Base-by-base conservation (phyloP, 2,888 invertebrate genomes). In the Gari tellinella region DNA sequence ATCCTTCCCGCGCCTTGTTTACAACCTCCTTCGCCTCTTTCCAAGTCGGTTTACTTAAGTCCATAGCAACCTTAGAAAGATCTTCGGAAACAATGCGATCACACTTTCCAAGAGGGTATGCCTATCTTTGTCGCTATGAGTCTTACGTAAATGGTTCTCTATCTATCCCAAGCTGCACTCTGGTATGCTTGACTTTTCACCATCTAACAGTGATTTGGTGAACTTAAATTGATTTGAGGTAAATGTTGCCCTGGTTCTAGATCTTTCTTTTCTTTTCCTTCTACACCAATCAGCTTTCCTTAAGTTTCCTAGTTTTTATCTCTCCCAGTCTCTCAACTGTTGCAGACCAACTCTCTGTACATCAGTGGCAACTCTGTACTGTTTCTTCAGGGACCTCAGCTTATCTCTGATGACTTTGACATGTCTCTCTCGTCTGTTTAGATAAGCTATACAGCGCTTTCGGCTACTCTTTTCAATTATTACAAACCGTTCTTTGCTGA, bases 11-110 rank as follows among this genome's bases (percentile, higher is more conserved):
- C 14, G 43, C 40, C 14, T 79, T 81, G 55, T 53, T 63, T 26
- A 79, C 72, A 12, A 81, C 66, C 1, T 49, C 43, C n/a, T 74
- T 70, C 23, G 68, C 52, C 58, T 72, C 76, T 17, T 52, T 55
- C 55, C 61, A 61, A 14, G 49, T 23, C 5, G 51, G 49, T 21
- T 61, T 49, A 10, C 40, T 49, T 40, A 61, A 40, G 1, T 61
- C 49, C 10, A 61, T 12, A 4, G 38, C 49, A 17, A 25, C 21
- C 2, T 1, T 21, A 19, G 19, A 49, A 7, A 17, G 49, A 38
- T 49, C 61, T 25, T 8, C 51, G n/a, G n/a, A n/a, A 15, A n/a
- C 49, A 37, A 61, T 23, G 38, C 61, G 38, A 5, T 38, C 40
- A 49, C 49, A 61, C 3, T 51, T 38, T 17, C 61, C 51, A 1